Evolutionary conservation across 2,797 vertebrate species (phyloP), one percentile per base, ranked within the genome.

Genomic region (Neosilurus mollespiculum): DNA sequence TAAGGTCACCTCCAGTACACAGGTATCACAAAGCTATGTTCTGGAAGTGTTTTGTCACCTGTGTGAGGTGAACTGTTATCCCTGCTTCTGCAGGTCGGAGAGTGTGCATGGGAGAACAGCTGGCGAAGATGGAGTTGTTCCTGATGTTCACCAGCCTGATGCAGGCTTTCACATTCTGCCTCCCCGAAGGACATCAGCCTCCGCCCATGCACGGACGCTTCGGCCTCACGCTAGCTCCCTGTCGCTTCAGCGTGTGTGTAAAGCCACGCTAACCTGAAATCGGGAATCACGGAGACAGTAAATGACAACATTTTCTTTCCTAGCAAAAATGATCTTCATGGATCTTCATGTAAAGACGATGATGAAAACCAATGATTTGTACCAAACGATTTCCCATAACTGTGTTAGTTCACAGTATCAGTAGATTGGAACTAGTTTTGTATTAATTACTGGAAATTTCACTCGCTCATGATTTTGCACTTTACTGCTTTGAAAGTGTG

Each of bases 101-200:
- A 80, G 95, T 98, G 71, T 98, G 97, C 89, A 98, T 99, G 97
- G 98, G 98, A 65, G 98, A 98, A 85, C 97, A 98, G 89, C 91
- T 99, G 93, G 98, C 97, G 6, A 98, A 98, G 93, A 98, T 98
- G 97, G 98, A 99, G 91, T 86, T 99, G 15, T 98, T 99, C 91
- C 94, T 98, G 88, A 96, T 95, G 79, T 96, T 98, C 61, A 93
- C 94, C 82, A 95, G 91, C 81, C 93, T 99, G 72, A 93, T 98
- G 92, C 97, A 99, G 91, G 93, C 93, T 78, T 98, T 98, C 89
- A 93, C 77, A 0, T 97, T 98, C 87, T 86, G 90, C 56, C 94
- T 96, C 12, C 96, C 97, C 0, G 90, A 95, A 75, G 95, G 94
- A 26, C 89, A 82, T 11, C 72, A 90, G 80, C 93, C 94, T 79